phyloP scores from a whole-genome alignment of 2,888 invertebrate species.

The Ischnus inquisitorius region DNA sequence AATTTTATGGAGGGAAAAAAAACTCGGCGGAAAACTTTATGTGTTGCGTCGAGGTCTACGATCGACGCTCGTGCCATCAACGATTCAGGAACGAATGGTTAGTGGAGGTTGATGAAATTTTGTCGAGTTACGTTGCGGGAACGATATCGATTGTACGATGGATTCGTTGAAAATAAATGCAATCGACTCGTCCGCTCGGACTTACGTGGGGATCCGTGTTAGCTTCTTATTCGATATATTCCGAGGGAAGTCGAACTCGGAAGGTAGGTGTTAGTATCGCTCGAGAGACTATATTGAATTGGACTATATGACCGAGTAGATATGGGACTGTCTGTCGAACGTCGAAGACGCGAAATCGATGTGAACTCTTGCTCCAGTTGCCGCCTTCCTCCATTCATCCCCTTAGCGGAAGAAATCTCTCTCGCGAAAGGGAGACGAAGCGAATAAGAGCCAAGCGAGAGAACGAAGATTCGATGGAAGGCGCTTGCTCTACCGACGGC shows the following conservation, averaged over 20 bases:
- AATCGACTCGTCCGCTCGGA: not conserved
- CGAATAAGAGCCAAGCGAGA: slow-evolving; percentile 1
- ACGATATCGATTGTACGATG: not conserved
- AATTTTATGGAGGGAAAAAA: not conserved
- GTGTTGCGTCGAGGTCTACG: not conserved
- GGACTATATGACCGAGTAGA: slow-evolving; percentile 1
- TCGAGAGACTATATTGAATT: not conserved
- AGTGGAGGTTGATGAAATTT: not conserved
- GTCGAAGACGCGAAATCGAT: slow-evolving; percentile 68
- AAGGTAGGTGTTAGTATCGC: not conserved
- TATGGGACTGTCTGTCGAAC: slow-evolving; percentile 34
- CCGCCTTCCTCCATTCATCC: slow-evolving; percentile 65
- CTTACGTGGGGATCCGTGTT: not conserved
- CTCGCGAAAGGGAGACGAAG: not conserved
- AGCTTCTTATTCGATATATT: not conserved
- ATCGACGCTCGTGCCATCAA: not conserved
- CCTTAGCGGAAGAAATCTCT: slow-evolving; percentile 50
- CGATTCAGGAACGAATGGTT: not conserved
- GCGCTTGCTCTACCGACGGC: not conserved
- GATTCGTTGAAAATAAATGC: slow-evolving; percentile 1
- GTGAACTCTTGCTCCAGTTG: slow-evolving; percentile 67
- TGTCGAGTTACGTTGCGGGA: not conserved
- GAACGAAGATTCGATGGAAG: slow-evolving; percentile 23
- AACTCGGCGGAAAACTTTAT: not conserved
- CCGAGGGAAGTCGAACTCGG: not conserved